Evolutionary conservation across 2,888 invertebrate genomes (phyloP).

Genomic region (Sarcophaga subvicina): DNA sequence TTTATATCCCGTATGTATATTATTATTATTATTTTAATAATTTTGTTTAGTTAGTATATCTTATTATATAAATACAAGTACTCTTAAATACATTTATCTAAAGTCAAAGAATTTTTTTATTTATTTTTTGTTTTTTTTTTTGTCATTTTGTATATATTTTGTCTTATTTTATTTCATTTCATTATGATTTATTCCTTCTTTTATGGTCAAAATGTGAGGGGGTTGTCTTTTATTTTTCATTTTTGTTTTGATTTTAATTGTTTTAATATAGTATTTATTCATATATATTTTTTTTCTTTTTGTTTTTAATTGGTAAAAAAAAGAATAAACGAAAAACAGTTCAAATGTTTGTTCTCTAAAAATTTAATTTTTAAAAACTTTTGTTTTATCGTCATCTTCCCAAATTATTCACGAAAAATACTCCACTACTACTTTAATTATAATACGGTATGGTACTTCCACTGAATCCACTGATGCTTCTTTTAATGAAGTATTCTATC

Average conservation of each 20-base stretch:
- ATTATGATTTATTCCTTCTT: background rate
- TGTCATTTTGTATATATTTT: slow-evolving; percentile 17
- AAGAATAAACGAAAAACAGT: too few species aligned
- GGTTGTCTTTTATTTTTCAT: slow-evolving; percentile 22
- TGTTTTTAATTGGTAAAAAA: too few species aligned
- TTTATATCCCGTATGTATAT: slow-evolving; percentile 39
- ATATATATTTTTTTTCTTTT: background rate
- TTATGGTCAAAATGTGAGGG: slow-evolving; percentile 35
- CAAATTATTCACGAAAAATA: too few species aligned
- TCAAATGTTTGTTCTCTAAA: too few species aligned
- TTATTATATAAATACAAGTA: slow-evolving; percentile 60
- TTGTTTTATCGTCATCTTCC: too few species aligned
- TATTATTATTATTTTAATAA: slow-evolving; percentile 61
- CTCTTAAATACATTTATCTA: slow-evolving; percentile 67
- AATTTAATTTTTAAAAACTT: too few species aligned
- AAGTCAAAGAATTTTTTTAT: slow-evolving; percentile 47
- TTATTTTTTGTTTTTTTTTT: slow-evolving; percentile 24
- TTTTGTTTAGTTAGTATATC: slow-evolving; percentile 67
- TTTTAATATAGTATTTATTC: slow-evolving; percentile 33
- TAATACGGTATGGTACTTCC: too few species aligned
- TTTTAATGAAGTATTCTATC: too few species aligned
- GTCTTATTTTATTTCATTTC: slow-evolving; percentile 3
- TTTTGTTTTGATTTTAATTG: slow-evolving; percentile 28
- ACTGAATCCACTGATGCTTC: too few species aligned
- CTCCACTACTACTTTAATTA: too few species aligned